Conservation (phyloP, 2,888 invertebrate species). For the Ecliptopera silaceata region DNA sequence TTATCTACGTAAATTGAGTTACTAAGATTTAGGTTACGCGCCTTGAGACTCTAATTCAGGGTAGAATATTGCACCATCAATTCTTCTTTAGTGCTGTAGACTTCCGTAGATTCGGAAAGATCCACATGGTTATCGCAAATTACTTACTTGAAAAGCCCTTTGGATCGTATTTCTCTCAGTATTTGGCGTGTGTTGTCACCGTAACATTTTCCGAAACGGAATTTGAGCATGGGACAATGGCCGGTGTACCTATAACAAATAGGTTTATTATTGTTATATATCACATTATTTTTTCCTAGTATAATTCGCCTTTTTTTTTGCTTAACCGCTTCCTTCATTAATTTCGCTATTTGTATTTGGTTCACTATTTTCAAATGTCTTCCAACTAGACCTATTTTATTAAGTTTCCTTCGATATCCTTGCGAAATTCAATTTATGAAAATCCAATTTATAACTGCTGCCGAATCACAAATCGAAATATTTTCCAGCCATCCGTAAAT, state of each 20-base stretch:
- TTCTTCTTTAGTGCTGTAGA: not conserved
- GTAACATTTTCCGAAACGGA: slow-evolving; percentile 87
- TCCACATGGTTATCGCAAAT: not conserved
- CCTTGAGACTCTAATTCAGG: not conserved
- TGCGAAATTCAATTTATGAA: slow-evolving; percentile 6
- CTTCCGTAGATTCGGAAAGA: not conserved
- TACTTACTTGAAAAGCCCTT: slow-evolving; percentile 75
- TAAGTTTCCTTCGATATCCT: slow-evolving; percentile 20
- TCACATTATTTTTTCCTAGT: not conserved
- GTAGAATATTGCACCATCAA: not conserved
- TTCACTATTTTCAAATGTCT: no score
- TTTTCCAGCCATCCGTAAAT: slow-evolving; percentile 28
- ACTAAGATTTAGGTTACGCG: slow-evolving; percentile 21
- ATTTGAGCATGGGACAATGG: slow-evolving; percentile 88
- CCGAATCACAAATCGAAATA: slow-evolving; percentile 9
- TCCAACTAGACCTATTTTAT: slow-evolving; percentile 15
- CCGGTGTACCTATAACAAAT: slow-evolving; percentile 85
- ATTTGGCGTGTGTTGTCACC: slow-evolving; percentile 88
- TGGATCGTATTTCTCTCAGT: slow-evolving; percentile 80
- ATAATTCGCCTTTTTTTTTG: not conserved
- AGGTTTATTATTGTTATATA: not conserved
- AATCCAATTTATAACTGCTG: slow-evolving; percentile 4
- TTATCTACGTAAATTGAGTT: slow-evolving; percentile 19
- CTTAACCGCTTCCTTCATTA: no score
- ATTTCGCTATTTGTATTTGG: no score